Conservation (phyloP, 2,888 invertebrate genomes). For the Tetranychus truncatus region DNA sequence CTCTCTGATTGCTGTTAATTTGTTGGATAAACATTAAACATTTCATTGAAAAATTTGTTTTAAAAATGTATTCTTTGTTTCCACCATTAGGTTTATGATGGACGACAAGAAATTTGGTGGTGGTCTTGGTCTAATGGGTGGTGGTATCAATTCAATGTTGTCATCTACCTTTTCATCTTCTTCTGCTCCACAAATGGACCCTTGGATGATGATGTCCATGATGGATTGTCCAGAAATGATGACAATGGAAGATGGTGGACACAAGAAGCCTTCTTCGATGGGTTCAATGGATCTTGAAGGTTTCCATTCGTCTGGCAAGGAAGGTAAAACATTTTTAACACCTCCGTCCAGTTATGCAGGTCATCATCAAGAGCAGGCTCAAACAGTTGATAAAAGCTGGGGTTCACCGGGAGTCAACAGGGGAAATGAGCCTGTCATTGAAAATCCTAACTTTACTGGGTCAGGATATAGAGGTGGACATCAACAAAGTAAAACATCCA, state of each 20-base stretch:
- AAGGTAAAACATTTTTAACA: neutral
- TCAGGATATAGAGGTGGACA: neutral
- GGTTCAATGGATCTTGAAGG: no score
- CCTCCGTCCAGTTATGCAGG: neutral
- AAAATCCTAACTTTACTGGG: neutral
- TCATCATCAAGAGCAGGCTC: neutral
- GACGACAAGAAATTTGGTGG: neutral
- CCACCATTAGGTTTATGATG: neutral
- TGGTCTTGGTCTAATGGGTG: neutral
- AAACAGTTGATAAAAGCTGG: neutral
- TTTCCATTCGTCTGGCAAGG: neutral
- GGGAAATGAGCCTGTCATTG: neutral
- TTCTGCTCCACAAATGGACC: neutral
- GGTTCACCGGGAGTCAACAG: neutral
- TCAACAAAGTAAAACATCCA: neutral
- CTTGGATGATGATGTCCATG: neutral
- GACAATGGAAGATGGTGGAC: neutral
- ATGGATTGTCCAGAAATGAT: conserved; percentile 1
- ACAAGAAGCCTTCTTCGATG: neutral
- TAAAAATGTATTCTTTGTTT: neutral
- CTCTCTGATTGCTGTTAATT: no score
- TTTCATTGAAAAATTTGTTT: neutral
- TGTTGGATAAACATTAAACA: neutral
- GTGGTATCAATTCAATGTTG: neutral
- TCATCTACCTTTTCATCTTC: neutral